Evolutionary conservation across 2,888 invertebrate genomes (phyloP), one percentile per base, ranked within the genome.

Genomic region (Chouioia cunea): DNA sequence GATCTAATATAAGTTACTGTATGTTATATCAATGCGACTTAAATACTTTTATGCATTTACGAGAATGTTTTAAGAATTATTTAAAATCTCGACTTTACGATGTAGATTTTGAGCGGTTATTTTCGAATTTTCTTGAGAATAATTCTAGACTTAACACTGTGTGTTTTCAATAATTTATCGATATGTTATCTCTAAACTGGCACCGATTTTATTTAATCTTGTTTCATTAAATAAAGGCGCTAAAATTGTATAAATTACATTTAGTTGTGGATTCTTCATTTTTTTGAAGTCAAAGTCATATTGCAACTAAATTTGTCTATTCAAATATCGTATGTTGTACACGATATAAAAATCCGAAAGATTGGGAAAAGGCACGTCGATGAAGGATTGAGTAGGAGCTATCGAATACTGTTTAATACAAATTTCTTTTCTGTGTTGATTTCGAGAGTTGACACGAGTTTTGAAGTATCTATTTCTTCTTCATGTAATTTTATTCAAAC

Each of bases 401-500:
- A 12, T 27, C 2, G 6, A 27, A 36, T 36, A 36, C 6, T 36
- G 6, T 3, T 36, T 6, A 36, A 36, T 36, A 36, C 6, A 36
- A 10, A 36, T 36, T 36, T 36, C 27, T 36, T n/a, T n/a, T n/a
- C n/a, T n/a, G n/a, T n/a, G n/a, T n/a, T n/a, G n/a, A n/a, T n/a
- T n/a, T n/a, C n/a, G n/a, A n/a, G n/a, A n/a, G n/a, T n/a, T n/a
- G n/a, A n/a, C n/a, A n/a, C n/a, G n/a, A n/a, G n/a, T n/a, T n/a
- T n/a, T n/a, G 56, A 56, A 65, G 43, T 60, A 70, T 70, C 65
- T 70, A 65, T 62, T 52, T 67, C 36, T 23, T 16, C 16, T 63
- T 36, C 12, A 36, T 63, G 27, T 52, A 23, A 8, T 57, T 27
- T 66, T 20, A 58, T 22, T 47, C 47, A n/a, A n/a, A n/a, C n/a